phyloP scores from a whole-genome alignment of 2,888 invertebrate genomes.

The Oxycera nigricornis region DNA sequence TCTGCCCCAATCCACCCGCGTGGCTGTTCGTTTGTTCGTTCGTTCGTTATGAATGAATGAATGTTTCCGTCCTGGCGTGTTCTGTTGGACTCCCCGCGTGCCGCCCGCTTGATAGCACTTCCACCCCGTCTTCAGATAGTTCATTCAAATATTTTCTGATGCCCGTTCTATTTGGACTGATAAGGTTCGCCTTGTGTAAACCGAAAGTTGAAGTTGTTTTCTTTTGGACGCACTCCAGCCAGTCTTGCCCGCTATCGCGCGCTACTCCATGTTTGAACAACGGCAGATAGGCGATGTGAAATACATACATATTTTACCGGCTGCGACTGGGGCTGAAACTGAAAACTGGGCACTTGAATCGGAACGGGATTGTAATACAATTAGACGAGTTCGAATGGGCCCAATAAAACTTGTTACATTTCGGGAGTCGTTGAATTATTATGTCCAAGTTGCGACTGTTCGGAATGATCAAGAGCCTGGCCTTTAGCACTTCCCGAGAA shows the following conservation, averaged over 20 bases:
- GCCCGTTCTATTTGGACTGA: background rate
- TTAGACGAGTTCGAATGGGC: background rate
- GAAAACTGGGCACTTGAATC: too few relatives aligned
- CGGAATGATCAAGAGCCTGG: too few relatives aligned
- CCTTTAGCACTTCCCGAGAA: too few relatives aligned
- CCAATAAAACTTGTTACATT: background rate
- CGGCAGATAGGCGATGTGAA: background rate
- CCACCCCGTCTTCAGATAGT: background rate
- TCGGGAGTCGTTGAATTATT: background rate
- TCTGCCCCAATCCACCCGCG: background rate
- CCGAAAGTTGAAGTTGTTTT: background rate
- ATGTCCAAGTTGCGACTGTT: too few relatives aligned
- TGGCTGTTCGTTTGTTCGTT: background rate
- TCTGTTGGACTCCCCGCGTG: background rate
- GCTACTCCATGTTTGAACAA: slow-evolving; percentile 4
- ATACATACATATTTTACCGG: background rate
- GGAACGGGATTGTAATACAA: background rate
- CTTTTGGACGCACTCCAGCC: background rate
- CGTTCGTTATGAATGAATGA: slow-evolving; percentile 13
- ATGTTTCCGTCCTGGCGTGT: background rate
- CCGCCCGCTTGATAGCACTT: background rate
- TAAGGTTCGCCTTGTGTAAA: slow-evolving; percentile 2
- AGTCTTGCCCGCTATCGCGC: background rate
- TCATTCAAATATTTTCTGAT: slow-evolving; percentile 6
- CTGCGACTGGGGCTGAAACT: too few relatives aligned